These are phyloP conservation scores for Eubasilissa splendida DNA, from an alignment of 2,888 invertebrate genomes.

Conservation along the genomic window DNA sequence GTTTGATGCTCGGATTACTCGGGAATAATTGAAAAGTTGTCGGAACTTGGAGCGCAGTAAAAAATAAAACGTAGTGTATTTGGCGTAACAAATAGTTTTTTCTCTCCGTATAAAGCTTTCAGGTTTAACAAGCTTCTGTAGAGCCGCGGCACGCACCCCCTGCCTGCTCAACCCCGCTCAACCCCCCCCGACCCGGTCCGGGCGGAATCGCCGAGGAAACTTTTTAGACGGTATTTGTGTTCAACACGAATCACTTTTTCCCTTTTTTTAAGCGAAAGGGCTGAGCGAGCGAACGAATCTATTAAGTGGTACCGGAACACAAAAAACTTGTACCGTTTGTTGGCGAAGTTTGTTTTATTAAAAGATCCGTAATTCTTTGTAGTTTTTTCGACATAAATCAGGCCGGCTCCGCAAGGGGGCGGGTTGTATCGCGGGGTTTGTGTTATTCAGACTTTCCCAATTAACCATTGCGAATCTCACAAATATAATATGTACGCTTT, in stretches of 20 bases:
- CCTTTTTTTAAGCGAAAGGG: constrained; percentile 12
- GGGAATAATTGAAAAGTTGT: no score
- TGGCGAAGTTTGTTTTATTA: constrained; percentile 31
- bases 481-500: no score
- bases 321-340: constrained; percentile 36
- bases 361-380: constrained; percentile 29
- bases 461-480: no score
- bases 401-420: background rate
- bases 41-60: no score
- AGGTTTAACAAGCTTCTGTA: no score
- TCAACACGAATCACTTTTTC: constrained; percentile 23
- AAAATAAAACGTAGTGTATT: no score
- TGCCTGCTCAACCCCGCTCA: no score
- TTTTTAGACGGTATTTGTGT: constrained; percentile 18
- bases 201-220: background rate
- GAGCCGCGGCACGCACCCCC: no score
- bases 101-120: no score
- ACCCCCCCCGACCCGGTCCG: background rate
- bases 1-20: no score
- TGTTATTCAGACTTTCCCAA: no score
- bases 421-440: background rate
- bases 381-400: constrained; percentile 35
- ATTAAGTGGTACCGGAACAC: constrained; percentile 35
- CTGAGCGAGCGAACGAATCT: constrained; percentile 31
- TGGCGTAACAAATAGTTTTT: no score